Conservation (phyloP, 2,888 invertebrate species). For the Capitulum mitella region DNA sequence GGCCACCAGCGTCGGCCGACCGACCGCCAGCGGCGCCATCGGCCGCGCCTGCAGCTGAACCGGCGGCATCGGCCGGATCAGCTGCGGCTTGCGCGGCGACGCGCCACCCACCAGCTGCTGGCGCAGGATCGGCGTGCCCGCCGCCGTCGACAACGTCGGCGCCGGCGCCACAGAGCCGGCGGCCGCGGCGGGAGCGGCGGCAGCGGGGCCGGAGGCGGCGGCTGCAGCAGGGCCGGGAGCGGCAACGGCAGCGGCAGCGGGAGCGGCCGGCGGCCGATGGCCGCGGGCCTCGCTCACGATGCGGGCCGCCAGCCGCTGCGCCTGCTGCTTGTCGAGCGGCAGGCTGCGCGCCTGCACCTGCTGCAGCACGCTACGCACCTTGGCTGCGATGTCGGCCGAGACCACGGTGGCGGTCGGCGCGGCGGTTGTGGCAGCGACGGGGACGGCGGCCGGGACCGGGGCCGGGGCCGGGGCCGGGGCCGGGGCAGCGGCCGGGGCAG, state of each 20-base stretch:
- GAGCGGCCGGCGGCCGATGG: neutral
- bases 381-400: neutral
- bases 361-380: neutral
- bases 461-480: neutral
- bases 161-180: too few species aligned
- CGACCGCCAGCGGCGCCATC: neutral
- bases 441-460: neutral
- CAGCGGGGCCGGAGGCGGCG: too few species aligned
- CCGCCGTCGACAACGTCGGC: too few species aligned
- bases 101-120: neutral
- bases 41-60: neutral
- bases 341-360: neutral
- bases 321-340: neutral
- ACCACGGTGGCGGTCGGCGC: too few species aligned
- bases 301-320: neutral
- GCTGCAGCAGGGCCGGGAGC: neutral
- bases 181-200: too few species aligned
- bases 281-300: neutral
- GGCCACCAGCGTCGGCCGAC: too few species aligned
- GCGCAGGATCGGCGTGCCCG: too few species aligned
- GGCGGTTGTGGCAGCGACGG: neutral
- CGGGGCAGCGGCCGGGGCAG: neutral
- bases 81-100: neutral
- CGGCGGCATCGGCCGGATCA: neutral
- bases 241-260: neutral